Base-by-base conservation (phyloP, 2,113 vertebrate genomes). In the Brachionichthys hirsutus region DNA sequence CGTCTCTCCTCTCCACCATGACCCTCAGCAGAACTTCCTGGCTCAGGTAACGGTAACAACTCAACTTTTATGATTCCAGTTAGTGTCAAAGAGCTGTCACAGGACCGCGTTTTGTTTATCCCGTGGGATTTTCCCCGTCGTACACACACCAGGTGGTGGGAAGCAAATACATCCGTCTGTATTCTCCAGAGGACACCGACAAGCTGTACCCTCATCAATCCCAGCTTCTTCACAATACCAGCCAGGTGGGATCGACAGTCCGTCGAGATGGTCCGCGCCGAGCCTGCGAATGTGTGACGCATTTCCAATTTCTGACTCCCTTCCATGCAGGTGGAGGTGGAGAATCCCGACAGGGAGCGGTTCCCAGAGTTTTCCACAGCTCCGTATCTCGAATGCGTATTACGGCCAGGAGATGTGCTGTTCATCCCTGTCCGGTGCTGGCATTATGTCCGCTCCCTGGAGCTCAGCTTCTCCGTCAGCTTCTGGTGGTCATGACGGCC, bases 11-110 rank as follows among this genome's bases (percentile, higher is more conserved):
- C 93, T 98, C 17, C 97, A 99, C 74, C 97, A 99, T 45, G 97
- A 99, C 73, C 95, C 97, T 6, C 95, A 98, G 78, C 95, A 97
- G 65, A 99, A 99, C 80, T 94, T 99, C 62, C 86, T 99, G 58
- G 93, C 87, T 1, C 97, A 99, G 94, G 97, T 98, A 16, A 77
- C 6, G 1, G 20, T 10, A 44, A 15, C 57, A 17, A 9, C 6
- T 1, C 50, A 6, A 9, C 15, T 30, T 17, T 61, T 48, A 47
- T 44, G 15, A 41, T 49, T 53, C 46, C 34, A 46, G 18, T 49
- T 41, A n/a, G 43, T 56, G 56, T 67, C 42, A 70, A 18, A 72
- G 48, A 44, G 52, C 10, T 12, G 10, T 72, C 46, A 40, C 15
- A 3, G n/a, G 56, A 46, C 17, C 22, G n/a, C 55, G 9, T 48